Base-by-base conservation (phyloP, 2,888 invertebrate genomes). In the Drosophila algonquin region DNA sequence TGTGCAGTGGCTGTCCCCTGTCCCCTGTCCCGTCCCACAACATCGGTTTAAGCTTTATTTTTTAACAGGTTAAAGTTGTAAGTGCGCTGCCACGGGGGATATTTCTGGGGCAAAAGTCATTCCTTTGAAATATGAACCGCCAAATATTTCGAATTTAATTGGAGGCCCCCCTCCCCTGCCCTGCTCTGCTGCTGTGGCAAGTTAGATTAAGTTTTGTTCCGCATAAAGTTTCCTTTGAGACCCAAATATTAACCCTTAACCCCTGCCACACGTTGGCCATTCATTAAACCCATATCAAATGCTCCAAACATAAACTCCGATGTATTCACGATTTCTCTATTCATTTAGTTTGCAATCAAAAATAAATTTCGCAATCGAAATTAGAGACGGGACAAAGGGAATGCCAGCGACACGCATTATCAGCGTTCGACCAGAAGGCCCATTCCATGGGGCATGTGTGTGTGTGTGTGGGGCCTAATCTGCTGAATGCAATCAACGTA, bases 301-400 rank as follows among this genome's bases (percentile, higher is more conserved):
- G 14, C 10, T 32, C 32, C 3, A 10, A 32, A 32, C 30, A 12
- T 27, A 30, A 21, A 21, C 21, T 21, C 0, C 21, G 21, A 21
- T 21, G 21, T 18, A 18, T 35, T 44, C 50, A 67, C 51, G 14
- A 35, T 8, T 32, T 46, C 30, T 18, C 45, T 57, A 32, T 24
- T 70, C 70, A 58, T 69, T 67, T 69, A 35, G 69, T 67, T 63
- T 73, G 46, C 80, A 63, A 77, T 75, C 82, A 63, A 73, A 80
- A 52, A 69, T 72, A 75, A 73, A 79, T 76, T 80, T 70, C 55
- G 70, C 87, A 85, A 87, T 82, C 83, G 87, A 83, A 83, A 83
- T 87, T 83, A 83, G 87, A 82, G 69, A 55, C 70, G 40, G 14
- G 14, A 85, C 76, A 76, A 73, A 64, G 69, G 52, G 78, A 80